Conservation (phyloP, 2,888 invertebrate species). For the Galeruca laticollis region DNA sequence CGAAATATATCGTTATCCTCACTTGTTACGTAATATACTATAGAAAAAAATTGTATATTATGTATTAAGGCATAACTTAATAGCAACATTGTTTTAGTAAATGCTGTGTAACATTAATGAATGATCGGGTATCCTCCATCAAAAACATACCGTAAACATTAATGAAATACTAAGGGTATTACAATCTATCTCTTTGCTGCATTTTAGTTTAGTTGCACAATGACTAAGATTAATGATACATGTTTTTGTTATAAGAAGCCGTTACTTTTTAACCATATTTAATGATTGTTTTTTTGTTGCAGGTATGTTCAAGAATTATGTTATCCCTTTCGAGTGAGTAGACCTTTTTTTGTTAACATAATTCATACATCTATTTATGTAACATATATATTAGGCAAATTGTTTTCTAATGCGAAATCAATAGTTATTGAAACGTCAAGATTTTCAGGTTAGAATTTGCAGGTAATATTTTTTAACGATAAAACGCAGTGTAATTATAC, state of each 20-base stretch:
- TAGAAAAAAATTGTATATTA: no score
- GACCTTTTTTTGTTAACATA: conserved; percentile 27
- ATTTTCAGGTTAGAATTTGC: not conserved
- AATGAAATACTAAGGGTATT: not conserved
- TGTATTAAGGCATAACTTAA: no score
- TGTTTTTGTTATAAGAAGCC: conserved; percentile 30
- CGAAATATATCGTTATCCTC: no score
- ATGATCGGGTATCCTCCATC: not conserved
- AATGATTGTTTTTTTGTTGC: conserved; percentile 46
- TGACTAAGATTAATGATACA: conserved; percentile 37
- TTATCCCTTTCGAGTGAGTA: conserved; percentile 38
- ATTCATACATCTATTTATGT: conserved; percentile 17
- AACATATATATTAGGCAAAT: conserved; percentile 31
- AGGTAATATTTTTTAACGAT: not conserved
- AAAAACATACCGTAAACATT: not conserved
- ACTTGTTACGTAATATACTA: no score
- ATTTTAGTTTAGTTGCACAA: not conserved
- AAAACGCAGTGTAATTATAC: no score
- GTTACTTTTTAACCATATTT: conserved; percentile 41
- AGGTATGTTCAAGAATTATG: conserved; percentile 46
- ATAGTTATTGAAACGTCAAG: not conserved
- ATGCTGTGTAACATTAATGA: not conserved
- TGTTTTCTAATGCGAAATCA: conserved; percentile 11
- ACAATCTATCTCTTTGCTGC: conserved; percentile 1
- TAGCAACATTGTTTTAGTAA: no score